A percentile compares a stretch with the other conserved stretches of the same genome.
Conservation (phyloP, 2,888 invertebrate genomes). For the Sycophila texana region DNA sequence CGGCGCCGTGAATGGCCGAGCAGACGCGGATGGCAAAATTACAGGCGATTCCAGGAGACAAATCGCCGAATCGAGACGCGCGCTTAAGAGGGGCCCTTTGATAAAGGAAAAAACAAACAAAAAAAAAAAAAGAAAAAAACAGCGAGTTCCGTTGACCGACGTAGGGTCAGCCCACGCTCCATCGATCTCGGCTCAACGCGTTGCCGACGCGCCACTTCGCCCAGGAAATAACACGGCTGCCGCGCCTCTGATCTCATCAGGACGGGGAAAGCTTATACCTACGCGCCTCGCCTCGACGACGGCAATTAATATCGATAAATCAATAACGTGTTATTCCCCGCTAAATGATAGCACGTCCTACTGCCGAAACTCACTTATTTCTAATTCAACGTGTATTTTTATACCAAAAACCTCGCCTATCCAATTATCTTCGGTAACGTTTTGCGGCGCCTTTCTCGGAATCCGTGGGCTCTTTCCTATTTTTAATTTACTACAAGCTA, state of each 20-base stretch:
- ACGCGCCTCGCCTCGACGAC: constrained; percentile 13
- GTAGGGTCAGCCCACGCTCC: constrained; percentile 49
- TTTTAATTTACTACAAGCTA: background rate
- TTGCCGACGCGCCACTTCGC: constrained; percentile 5
- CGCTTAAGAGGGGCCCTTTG: constrained; percentile 14
- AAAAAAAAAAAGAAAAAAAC: constrained; percentile 12
- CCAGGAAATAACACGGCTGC: constrained; percentile 42
- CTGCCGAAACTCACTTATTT: constrained; percentile 32
- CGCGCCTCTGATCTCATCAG: constrained; percentile 50
- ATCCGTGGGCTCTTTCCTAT: background rate
- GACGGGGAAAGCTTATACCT: constrained; percentile 35
- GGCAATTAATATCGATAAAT: constrained; percentile 55
- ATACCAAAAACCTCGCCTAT: constrained; percentile 5
- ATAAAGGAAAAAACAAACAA: constrained; percentile 11
- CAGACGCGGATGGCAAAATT: constrained; percentile 22
- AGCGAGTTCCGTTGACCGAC: constrained; percentile 39
- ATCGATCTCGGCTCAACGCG: constrained; percentile 40
- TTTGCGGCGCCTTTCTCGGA: constrained; percentile 26
- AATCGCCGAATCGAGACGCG: background rate
- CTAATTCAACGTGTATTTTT: constrained; percentile 37
- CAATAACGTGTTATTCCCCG: constrained; percentile 39
- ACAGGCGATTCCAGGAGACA: constrained; percentile 34
- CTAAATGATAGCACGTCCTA: constrained; percentile 34
- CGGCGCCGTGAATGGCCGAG: background rate
- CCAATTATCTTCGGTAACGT: constrained; percentile 19